Evolutionary conservation across 92 coral and sea anemone species (phyloP).

Genomic region (Palythoa grandiflora): DNA sequence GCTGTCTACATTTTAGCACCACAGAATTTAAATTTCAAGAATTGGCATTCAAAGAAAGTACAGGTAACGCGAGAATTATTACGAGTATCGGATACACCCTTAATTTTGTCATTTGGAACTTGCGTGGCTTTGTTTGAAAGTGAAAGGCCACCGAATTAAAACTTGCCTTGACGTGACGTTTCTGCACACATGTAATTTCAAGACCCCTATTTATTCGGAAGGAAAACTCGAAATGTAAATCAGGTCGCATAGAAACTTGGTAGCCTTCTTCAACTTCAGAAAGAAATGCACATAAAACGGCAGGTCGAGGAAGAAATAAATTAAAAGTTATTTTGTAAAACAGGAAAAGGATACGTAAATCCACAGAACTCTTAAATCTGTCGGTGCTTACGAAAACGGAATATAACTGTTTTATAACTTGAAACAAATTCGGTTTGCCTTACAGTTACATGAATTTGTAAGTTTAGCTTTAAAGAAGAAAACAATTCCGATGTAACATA

Average conservation of each 20-base stretch:
- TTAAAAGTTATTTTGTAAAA: neutral
- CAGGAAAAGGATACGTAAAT: slow-evolving; percentile 16
- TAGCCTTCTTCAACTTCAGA: neutral
- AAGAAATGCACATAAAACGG: neutral
- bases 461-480: neutral
- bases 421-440: neutral
- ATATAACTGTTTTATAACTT: slow-evolving; percentile 16
- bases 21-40: slow-evolving; percentile 32
- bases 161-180: neutral
- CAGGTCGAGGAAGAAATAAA: slow-evolving; percentile 15
- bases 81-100: neutral
- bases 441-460: neutral
- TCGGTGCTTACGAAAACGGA: slow-evolving; percentile 24
- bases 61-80: slow-evolving; percentile 34
- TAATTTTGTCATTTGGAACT: slow-evolving; percentile 22
- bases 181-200: neutral
- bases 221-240: neutral
- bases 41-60: neutral
- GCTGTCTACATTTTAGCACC: neutral
- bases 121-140: slow-evolving; percentile 5
- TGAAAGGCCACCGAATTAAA: neutral
- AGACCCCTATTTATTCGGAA: neutral
- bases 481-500: neutral
- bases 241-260: neutral
- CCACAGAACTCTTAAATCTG: neutral